A percentile compares a stretch with the other conserved stretches of the same genome.
Conservation (phyloP, 2,113 vertebrate species). For the Sapajus apella region DNA sequence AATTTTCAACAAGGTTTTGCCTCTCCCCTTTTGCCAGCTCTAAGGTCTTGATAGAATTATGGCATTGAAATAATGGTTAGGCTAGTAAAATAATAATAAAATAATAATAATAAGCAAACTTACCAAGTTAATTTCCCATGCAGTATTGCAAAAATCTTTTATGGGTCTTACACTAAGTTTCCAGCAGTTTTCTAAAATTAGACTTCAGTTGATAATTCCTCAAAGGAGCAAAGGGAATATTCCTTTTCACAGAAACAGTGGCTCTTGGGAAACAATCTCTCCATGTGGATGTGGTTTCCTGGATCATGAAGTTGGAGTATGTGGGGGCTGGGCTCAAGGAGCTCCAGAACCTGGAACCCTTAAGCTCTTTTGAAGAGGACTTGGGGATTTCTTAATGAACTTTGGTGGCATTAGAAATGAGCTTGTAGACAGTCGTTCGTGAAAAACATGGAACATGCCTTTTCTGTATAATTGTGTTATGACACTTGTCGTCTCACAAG, state of each 20-base stretch:
- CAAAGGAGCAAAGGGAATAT: neutral
- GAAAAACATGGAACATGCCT: neutral
- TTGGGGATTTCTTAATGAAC: neutral
- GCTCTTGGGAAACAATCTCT: neutral
- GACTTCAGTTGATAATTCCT: neutral
- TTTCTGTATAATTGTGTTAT: neutral
- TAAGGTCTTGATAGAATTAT: neutral
- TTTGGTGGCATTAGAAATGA: neutral
- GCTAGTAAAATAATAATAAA: neutral
- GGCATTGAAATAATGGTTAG: neutral
- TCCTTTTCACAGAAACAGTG: neutral
- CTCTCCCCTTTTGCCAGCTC: neutral
- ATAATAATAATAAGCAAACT: neutral
- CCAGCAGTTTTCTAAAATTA: neutral
- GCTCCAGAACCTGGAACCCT: neutral
- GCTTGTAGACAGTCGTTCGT: neutral
- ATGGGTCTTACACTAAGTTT: neutral
- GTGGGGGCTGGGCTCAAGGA: neutral
- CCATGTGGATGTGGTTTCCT: neutral
- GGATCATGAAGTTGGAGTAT: neutral
- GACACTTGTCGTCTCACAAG: neutral
- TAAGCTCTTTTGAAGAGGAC: neutral
- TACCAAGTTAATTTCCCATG: neutral
- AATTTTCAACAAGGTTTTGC: neutral
- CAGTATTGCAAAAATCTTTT: neutral